Percentiles rank a stretch among this genome's conserved stretches.
These are phyloP conservation scores for Heteromyza rotundicornis DNA, from an alignment of 2,888 invertebrate species.

Conservation along the genomic window DNA sequence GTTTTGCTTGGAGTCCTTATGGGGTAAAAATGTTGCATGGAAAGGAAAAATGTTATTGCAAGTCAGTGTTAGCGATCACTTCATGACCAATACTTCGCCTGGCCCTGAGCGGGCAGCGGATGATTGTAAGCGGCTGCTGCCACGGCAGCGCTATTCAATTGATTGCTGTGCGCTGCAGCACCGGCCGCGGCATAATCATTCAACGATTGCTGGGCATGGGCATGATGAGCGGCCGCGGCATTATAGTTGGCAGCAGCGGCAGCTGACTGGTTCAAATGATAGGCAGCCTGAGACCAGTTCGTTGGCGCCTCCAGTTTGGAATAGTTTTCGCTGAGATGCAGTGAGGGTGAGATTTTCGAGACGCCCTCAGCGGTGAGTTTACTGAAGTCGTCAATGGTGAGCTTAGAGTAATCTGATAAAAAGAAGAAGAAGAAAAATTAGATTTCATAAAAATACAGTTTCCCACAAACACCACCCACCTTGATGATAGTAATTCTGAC, in stretches of 20 bases:
- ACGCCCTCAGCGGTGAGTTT: constrained; percentile 63
- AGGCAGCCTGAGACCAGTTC: constrained; percentile 61
- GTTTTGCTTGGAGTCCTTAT: too few species aligned
- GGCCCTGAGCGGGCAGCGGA: constrained; percentile 53
- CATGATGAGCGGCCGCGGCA: constrained; percentile 52
- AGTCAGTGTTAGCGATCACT: background rate
- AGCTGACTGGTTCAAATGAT: constrained; percentile 57
- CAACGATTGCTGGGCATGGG: constrained; percentile 48
- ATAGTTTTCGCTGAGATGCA: constrained; percentile 58
- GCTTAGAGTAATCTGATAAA: constrained; percentile 65
- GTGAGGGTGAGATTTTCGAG: constrained; percentile 60
- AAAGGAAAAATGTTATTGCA: too few species aligned
- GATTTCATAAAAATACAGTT: background rate
- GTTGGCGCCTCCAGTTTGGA: constrained; percentile 55
- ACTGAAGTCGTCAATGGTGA: constrained; percentile 63
- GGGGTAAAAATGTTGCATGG: too few species aligned
- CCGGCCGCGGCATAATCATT: constrained; percentile 51
- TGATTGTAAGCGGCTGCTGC: constrained; percentile 56
- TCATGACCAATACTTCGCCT: constrained; percentile 60
- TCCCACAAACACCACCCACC: constrained; percentile 39
- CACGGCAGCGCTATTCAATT: constrained; percentile 42
- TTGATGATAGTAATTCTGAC: constrained; percentile 63
- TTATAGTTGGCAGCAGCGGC: constrained; percentile 57
- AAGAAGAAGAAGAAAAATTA: background rate
- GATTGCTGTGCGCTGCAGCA: constrained; percentile 53